Percentiles rank a stretch among this genome's conserved stretches.
Conservation (phyloP, 2,113 vertebrate genomes). For the Eptesicus fuscus region DNA sequence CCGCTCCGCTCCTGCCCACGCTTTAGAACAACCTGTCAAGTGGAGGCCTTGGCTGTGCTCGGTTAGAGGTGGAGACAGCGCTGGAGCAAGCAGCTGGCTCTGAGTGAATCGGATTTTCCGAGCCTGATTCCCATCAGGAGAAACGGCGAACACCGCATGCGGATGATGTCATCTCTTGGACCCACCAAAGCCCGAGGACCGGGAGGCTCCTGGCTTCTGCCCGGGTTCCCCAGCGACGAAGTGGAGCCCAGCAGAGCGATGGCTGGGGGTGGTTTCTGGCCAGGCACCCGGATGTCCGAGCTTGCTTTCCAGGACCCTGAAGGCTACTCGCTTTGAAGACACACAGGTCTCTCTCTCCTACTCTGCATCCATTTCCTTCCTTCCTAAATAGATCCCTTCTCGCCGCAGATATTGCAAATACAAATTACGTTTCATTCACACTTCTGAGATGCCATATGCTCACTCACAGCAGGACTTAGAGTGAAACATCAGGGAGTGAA, state of each 20-base stretch:
- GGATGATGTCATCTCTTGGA: conserved; percentile 54
- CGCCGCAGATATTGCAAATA: neutral
- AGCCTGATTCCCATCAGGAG: conserved; percentile 40
- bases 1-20: neutral
- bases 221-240: neutral
- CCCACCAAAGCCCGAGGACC: neutral
- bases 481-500: conserved; percentile 33
- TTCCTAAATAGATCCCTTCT: conserved; percentile 34
- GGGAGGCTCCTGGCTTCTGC: neutral
- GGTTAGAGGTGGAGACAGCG: neutral
- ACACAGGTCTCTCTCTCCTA: neutral
- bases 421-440: conserved; percentile 58
- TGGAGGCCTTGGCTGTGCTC: neutral
- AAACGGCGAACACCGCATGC: neutral
- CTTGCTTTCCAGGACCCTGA: neutral
- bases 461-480: conserved; percentile 13
- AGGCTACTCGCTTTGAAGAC: neutral
- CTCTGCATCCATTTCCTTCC: neutral
- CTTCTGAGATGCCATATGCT: conserved; percentile 59
- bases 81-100: neutral
- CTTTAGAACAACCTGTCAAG: neutral
- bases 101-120: neutral
- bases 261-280: neutral
- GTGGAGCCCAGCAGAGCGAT: neutral
- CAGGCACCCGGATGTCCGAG: neutral